A percentile compares a stretch with the other conserved stretches of the same genome.
Evolutionary conservation across 2,797 vertebrate genomes (phyloP).

Genomic region (Hyperoplus immaculatus): DNA sequence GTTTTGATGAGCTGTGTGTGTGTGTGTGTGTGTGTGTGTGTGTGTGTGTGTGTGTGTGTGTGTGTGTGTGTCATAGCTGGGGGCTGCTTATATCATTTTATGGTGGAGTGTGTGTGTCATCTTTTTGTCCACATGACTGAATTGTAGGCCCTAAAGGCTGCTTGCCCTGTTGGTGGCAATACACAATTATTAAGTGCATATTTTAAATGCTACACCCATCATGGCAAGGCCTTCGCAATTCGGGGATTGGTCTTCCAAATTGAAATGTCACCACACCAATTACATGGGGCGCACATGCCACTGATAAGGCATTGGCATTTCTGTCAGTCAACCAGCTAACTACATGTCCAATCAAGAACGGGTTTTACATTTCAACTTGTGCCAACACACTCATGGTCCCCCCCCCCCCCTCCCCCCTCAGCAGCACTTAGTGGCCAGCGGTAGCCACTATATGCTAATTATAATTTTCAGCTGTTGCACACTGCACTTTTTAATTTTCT

Average conservation of each 20-base stretch:
- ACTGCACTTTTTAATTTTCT: slow-evolving; percentile 51
- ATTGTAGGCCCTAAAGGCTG: slow-evolving; percentile 31
- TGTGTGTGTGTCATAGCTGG: slow-evolving; percentile 29
- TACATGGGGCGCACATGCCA: slow-evolving; percentile 50
- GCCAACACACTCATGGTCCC: slow-evolving; percentile 18
- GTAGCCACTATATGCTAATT: slow-evolving; percentile 44
- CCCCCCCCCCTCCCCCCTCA: slow-evolving; percentile 17
- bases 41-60: slow-evolving; percentile 31
- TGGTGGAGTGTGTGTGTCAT: slow-evolving; percentile 20
- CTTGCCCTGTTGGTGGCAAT: slow-evolving; percentile 35
- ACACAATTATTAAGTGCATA: slow-evolving; percentile 58
- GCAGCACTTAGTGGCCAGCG: slow-evolving; percentile 52
- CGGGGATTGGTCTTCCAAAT: slow-evolving; percentile 58
- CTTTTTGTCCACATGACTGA: slow-evolving; percentile 26
- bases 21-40: slow-evolving; percentile 34
- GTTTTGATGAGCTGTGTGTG: slow-evolving; percentile 35
- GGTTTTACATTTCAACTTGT: slow-evolving; percentile 36
- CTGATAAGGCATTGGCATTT: slow-evolving; percentile 61
- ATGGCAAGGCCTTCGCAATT: slow-evolving; percentile 62
- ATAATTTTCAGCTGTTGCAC: slow-evolving; percentile 62
- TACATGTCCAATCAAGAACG: slow-evolving; percentile 58
- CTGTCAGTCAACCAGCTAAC: slow-evolving; percentile 54
- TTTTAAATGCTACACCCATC: slow-evolving; percentile 71
- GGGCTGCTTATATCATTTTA: slow-evolving; percentile 10
- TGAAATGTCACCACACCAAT: slow-evolving; percentile 76